These are phyloP conservation scores for Pocillopora meandrina DNA, from an alignment of 92 coral and sea anemone species.

Conservation along the genomic window DNA sequence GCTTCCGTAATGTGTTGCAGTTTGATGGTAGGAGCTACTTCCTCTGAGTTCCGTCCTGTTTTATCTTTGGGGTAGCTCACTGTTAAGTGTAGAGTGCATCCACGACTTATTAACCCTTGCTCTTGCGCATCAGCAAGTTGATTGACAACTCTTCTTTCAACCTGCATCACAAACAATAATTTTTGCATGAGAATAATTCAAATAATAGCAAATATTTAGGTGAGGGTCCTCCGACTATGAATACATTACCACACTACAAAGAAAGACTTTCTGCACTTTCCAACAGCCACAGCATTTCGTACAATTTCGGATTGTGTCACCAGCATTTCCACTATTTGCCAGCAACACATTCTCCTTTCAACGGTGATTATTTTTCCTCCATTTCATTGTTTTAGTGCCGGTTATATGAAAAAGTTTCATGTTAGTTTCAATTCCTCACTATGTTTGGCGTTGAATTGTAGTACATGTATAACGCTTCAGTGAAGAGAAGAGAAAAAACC, in stretches of 20 bases:
- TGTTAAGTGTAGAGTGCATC: conserved; percentile 83
- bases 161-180: conserved; percentile 50
- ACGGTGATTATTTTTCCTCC: too few species aligned
- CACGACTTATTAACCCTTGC: conserved; percentile 85
- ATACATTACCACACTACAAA: background rate
- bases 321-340: too few species aligned
- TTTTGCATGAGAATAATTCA: background rate
- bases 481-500: too few species aligned
- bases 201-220: background rate
- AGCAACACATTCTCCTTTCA: too few species aligned
- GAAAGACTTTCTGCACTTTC: too few species aligned
- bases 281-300: too few species aligned
- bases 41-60: conserved; percentile 18
- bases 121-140: conserved; percentile 98
- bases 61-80: conserved; percentile 67
- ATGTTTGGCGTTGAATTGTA: too few species aligned
- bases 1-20: conserved; percentile 82
- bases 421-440: too few species aligned
- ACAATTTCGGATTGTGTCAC: too few species aligned
- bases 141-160: conserved; percentile 89
- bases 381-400: too few species aligned
- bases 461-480: too few species aligned
- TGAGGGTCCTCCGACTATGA: background rate
- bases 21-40: conserved; percentile 61
- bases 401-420: too few species aligned